phyloP scores from a whole-genome alignment of 2,113 vertebrate species.

The Colaptes auratus region DNA sequence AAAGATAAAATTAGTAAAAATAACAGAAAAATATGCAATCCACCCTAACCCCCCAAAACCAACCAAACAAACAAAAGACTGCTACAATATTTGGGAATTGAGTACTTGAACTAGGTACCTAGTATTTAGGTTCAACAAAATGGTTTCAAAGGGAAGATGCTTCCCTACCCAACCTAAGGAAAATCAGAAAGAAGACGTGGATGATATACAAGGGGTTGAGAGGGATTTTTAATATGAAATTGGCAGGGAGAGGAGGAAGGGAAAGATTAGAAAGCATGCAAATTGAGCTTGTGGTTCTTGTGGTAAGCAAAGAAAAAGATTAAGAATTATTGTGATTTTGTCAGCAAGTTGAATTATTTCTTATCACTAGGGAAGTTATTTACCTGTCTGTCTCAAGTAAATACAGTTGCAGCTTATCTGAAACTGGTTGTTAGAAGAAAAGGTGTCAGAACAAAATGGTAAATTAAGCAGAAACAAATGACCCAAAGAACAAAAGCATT shows the following conservation, averaged over 20 bases:
- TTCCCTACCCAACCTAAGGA: background rate
- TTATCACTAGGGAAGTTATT: background rate
- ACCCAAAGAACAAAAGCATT: slow-evolving; percentile 21
- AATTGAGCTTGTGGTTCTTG: background rate
- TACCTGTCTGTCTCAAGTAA: slow-evolving; percentile 7
- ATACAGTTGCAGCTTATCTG: background rate
- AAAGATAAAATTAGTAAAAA: background rate
- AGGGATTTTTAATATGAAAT: background rate
- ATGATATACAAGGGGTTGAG: rapidly evolving
- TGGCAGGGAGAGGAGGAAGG: too few species aligned
- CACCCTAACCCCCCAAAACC: too few species aligned
- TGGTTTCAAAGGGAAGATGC: background rate
- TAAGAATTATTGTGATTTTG: background rate
- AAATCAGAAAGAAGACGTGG: background rate
- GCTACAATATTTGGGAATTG: background rate
- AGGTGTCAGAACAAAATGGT: slow-evolving; percentile 34
- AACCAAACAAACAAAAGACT: background rate
- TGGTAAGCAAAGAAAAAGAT: background rate
- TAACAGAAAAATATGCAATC: background rate
- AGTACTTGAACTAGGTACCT: background rate
- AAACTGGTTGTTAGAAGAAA: slow-evolving; percentile 9
- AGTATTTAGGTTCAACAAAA: background rate
- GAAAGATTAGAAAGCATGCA: background rate
- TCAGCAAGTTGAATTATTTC: background rate
- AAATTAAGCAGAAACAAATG: slow-evolving; percentile 47